Conservation (phyloP, 2,113 vertebrate species). For the Myanophis thanlyinensis region DNA sequence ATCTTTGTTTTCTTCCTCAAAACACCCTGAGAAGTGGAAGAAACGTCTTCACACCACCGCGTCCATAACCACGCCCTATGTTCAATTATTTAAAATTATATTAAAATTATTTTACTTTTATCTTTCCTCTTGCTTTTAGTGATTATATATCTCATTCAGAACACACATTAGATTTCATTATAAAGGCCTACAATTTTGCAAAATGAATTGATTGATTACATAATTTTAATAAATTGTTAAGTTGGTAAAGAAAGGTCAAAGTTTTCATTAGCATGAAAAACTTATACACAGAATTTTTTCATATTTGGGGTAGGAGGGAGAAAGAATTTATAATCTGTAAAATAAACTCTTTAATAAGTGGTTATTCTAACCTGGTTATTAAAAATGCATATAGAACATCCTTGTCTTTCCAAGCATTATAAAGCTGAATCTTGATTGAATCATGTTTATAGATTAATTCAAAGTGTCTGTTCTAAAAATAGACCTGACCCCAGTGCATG, state of each 20-base stretch:
- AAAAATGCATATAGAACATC: background rate
- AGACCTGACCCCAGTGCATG: background rate
- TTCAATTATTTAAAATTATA: constrained; percentile 27
- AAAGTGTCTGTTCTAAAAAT: background rate
- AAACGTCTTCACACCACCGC: no score
- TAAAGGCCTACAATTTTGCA: constrained; percentile 14
- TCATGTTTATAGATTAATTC: background rate
- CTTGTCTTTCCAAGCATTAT: background rate
- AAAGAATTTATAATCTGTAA: background rate
- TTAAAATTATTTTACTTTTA: constrained; percentile 36
- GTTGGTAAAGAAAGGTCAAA: background rate
- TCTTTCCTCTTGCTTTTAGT: constrained; percentile 15
- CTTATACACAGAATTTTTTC: background rate
- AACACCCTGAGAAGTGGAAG: no score
- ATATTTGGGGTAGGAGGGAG: background rate
- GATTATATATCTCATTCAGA: background rate
- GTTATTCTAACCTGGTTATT: background rate
- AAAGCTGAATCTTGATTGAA: background rate
- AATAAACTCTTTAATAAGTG: background rate
- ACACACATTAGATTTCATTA: constrained; percentile 24
- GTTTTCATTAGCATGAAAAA: background rate
- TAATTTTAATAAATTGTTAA: constrained; percentile 13
- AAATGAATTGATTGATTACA: constrained; percentile 8
- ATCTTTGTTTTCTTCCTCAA: no score
- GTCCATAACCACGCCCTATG: no score